Evolutionary conservation across 1,140 invertebrate species (phyloP).

Genomic region (Drosophila dunni): DNA sequence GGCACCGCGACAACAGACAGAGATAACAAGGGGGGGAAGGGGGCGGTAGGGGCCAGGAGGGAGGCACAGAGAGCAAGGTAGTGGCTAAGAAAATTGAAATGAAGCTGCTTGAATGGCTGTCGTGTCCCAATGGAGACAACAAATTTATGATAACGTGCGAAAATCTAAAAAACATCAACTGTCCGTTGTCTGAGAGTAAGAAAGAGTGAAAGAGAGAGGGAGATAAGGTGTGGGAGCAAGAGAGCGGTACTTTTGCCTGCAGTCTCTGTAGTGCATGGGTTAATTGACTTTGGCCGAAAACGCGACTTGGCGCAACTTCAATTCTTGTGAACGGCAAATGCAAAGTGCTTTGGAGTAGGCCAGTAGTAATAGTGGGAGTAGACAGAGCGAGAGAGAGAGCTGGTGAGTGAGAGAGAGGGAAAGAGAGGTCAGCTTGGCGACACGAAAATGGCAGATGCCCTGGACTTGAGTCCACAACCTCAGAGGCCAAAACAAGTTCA

Average conservation of each 20-base stretch:
- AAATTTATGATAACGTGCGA: conserved; percentile 68
- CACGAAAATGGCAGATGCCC: conserved; percentile 3
- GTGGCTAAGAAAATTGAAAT: conserved; percentile 76
- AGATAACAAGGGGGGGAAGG: no score
- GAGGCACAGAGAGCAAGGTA: not conserved
- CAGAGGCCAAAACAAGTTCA: conserved; percentile 58
- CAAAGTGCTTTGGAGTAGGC: conserved; percentile 38
- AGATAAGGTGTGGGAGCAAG: not conserved
- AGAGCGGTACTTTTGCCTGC: not conserved
- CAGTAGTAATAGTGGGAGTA: not conserved
- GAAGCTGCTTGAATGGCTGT: conserved; percentile 43
- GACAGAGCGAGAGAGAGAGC: no score
- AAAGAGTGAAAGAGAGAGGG: not conserved
- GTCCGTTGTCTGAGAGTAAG: not conserved
- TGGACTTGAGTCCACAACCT: conserved; percentile 13
- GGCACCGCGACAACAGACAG: conserved; percentile 24
- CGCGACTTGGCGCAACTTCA: conserved; percentile 53
- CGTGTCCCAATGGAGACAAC: conserved; percentile 40
- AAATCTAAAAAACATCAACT: conserved; percentile 46
- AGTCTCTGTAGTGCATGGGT: conserved; percentile 23
- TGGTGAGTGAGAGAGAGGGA: not conserved
- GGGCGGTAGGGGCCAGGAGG: not conserved
- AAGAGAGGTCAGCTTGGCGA: conserved; percentile 6
- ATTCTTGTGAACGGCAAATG: conserved; percentile 43
- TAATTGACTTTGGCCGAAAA: conserved; percentile 65